Evolutionary conservation across 2,888 invertebrate species (phyloP), one percentile per base, ranked within the genome.

Genomic region (Hydriomena furcata): DNA sequence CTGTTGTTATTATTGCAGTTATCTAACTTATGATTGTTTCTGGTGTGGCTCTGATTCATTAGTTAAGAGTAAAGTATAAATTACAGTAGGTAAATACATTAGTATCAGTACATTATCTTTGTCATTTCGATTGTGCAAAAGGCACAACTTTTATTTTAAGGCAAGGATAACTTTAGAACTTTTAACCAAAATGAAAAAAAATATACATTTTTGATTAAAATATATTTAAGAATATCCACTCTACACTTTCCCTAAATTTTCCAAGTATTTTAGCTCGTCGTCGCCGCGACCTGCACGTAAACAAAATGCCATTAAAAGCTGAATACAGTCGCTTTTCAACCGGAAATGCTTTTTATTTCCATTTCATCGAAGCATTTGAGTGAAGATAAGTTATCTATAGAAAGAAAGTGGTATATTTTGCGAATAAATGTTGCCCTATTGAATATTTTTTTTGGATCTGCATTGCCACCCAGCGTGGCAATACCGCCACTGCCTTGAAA

Each of bases 291-390:
- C 49, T 68, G 66, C 76, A 73, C 73, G 77, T 66, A 69, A 79
- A 74, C 72, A 72, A 76, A 81, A 79, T 66, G 69, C 73, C 73
- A 78, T 81, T 80, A 79, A 74, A 68, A 73, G 58, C 66, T 74
- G 75, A 78, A 77, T 76, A 62, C 65, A 64, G 55, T 51, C 64
- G 66, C 65, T 69, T 55, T 70, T 69, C 66, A 70, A 55, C 61
- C 61, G 60, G 60, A 57, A 66, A 66, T 61, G 59, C 65, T 67
- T 65, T 71, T 68, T 66, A 64, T 66, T 70, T 66, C 59, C 67
- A 69, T 71, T 68, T 63, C 68, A 53, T 55, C 43, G 44, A 56
- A 56, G 52, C 51, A 58, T 56, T 46, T 45, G 5, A 36, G 38
- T 12, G 12, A 13, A 50, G 56, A 57, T 57, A 58, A 53, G 44